Evolutionary conservation across 2,113 vertebrate genomes (phyloP).

Genomic region (Campylomormyrus tamandua): DNA sequence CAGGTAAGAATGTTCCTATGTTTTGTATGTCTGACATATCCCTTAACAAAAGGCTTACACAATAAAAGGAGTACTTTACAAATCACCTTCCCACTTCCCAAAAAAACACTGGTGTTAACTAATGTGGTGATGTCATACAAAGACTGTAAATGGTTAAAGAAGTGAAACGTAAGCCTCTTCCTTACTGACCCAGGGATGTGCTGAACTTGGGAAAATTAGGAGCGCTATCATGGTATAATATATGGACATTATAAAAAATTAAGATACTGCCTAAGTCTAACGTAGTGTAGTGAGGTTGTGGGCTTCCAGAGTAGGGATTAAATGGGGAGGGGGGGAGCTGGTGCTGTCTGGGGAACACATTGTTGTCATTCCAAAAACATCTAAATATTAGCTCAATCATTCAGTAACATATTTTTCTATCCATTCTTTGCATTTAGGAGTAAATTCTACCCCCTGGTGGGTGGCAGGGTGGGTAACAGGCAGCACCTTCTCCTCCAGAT

Average conservation of each 20-base stretch:
- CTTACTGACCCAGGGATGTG: neutral
- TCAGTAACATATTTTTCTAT: neutral
- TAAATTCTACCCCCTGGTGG: neutral
- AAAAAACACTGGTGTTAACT: neutral
- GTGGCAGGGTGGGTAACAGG: neutral
- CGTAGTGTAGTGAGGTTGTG: neutral
- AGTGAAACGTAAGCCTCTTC: neutral
- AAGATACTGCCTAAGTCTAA: neutral
- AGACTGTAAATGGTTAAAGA: neutral
- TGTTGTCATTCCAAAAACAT: neutral
- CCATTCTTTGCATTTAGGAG: neutral
- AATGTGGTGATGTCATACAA: neutral
- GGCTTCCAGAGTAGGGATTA: neutral
- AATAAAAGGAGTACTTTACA: neutral
- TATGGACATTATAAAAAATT: neutral
- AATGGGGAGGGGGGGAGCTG: neutral
- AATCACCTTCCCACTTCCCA: neutral
- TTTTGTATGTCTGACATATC: neutral
- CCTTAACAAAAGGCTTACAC: neutral
- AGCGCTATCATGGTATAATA: neutral
- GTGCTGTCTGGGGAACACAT: neutral
- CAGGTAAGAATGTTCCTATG: neutral
- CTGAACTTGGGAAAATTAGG: neutral
- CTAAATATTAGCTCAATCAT: neutral
- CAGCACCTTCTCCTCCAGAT: slow-evolving; percentile 82